phyloP scores from a whole-genome alignment of 2,888 invertebrate species.

The Drosophila atroscutellata region DNA sequence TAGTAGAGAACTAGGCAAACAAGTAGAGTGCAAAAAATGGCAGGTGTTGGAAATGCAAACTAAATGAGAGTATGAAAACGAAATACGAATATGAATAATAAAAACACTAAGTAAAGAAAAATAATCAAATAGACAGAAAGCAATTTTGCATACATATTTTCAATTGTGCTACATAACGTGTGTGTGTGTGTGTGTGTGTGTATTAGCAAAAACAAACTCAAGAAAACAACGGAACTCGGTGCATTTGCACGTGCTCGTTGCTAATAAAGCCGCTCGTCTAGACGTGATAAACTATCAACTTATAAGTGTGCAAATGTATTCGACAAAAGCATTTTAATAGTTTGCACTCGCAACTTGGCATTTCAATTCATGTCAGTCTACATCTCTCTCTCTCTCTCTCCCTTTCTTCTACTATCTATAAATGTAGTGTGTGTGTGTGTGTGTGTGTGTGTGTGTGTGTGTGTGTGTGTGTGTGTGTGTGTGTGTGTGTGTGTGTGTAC shows the following conservation, averaged over 20 bases:
- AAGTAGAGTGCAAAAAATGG: slow-evolving; percentile 72
- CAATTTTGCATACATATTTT: slow-evolving; percentile 16
- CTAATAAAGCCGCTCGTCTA: slow-evolving; percentile 65
- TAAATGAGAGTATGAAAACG: slow-evolving; percentile 36
- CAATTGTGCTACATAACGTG: not conserved
- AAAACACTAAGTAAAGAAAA: not conserved
- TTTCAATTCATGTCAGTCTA: slow-evolving; percentile 30
- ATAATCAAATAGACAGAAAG: slow-evolving; percentile 28
- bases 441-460: no score
- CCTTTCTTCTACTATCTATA: not conserved
- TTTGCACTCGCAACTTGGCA: slow-evolving; percentile 18
- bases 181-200: not conserved
- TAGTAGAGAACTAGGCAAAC: slow-evolving; percentile 44
- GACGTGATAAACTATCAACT: slow-evolving; percentile 74
- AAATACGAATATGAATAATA: slow-evolving; percentile 14
- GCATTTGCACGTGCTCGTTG: slow-evolving; percentile 39
- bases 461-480: no score
- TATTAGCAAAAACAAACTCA: not conserved
- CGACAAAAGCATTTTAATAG: slow-evolving; percentile 1
- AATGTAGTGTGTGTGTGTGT: no score
- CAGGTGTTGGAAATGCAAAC: slow-evolving; percentile 72
- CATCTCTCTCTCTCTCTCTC: not conserved
- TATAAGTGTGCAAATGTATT: slow-evolving; percentile 10
- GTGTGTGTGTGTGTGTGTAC: no score
- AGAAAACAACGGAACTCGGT: slow-evolving; percentile 4